These are phyloP conservation scores for Belonocnema kinseyi DNA, from an alignment of 1,140 invertebrate species.

Conservation along the genomic window DNA sequence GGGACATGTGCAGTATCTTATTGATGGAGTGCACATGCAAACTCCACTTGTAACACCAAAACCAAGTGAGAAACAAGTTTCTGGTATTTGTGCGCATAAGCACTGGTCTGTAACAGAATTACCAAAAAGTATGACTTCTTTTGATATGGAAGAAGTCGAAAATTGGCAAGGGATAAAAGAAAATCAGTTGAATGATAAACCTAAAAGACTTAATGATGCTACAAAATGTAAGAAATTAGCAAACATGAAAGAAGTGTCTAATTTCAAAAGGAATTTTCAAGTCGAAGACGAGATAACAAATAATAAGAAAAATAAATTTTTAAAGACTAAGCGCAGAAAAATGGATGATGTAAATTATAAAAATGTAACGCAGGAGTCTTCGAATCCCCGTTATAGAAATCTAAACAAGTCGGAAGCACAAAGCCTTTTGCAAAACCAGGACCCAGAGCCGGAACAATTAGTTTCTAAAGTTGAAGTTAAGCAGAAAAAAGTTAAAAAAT, in stretches of 20 bases:
- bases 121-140: neutral
- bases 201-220: neutral
- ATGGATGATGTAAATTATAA: neutral
- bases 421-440: neutral
- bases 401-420: neutral
- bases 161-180: no score
- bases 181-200: slow-evolving; percentile 21
- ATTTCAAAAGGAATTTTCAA: neutral
- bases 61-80: slow-evolving; percentile 41
- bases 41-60: slow-evolving; percentile 58
- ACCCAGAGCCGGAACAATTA: neutral
- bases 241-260: neutral
- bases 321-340: neutral
- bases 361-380: neutral
- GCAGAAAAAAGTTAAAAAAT: neutral
- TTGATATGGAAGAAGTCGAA: no score
- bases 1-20: slow-evolving; percentile 39
- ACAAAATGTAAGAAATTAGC: neutral
- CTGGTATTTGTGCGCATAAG: neutral
- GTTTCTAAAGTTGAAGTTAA: neutral
- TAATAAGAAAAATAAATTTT: neutral
- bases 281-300: neutral
- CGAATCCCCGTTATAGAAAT: neutral
- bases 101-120: neutral
- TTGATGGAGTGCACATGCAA: slow-evolving; percentile 55